These are phyloP conservation scores for Enoplosus armatus DNA, from an alignment of 2,797 vertebrate species.

Conservation along the genomic window DNA sequence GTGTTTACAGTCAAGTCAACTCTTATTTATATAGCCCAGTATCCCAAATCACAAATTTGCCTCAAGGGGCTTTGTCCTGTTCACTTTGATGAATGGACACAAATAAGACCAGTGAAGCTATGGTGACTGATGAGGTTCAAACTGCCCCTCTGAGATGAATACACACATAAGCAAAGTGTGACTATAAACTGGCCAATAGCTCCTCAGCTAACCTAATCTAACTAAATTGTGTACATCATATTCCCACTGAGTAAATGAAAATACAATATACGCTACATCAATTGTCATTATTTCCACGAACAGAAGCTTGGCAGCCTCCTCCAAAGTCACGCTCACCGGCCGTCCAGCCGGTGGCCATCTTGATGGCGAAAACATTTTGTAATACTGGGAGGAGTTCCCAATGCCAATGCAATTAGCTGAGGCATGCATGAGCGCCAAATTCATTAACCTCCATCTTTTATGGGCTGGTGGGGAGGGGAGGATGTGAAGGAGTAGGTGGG, in stretches of 20 bases:
- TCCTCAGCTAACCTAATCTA: background rate
- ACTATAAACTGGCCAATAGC: conserved; percentile 1
- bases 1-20: background rate
- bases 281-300: conserved; percentile 21
- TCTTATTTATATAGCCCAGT: too few relatives aligned
- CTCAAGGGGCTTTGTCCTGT: background rate
- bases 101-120: conserved; percentile 2
- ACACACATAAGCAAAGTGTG: background rate
- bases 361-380: conserved; percentile 69
- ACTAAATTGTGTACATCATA: background rate
- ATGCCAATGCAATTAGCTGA: conserved; percentile 81
- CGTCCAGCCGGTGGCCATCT: conserved; percentile 68
- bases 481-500: conserved; percentile 8
- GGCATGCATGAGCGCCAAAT: conserved; percentile 76
- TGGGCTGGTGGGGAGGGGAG: conserved; percentile 49
- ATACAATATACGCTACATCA: conserved; percentile 3
- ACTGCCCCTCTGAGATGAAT: conserved; percentile 16
- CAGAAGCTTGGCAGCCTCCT: conserved; percentile 50
- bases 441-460: conserved; percentile 84
- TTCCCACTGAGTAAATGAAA: conserved; percentile 28
- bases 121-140: conserved; percentile 34
- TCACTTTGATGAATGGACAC: conserved; percentile 30
- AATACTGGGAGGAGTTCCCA: conserved; percentile 75
- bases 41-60: too few relatives aligned
- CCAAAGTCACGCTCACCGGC: conserved; percentile 25